These are phyloP conservation scores for Tineola bisselliella DNA, from an alignment of 2,888 invertebrate species.

Conservation along the genomic window DNA sequence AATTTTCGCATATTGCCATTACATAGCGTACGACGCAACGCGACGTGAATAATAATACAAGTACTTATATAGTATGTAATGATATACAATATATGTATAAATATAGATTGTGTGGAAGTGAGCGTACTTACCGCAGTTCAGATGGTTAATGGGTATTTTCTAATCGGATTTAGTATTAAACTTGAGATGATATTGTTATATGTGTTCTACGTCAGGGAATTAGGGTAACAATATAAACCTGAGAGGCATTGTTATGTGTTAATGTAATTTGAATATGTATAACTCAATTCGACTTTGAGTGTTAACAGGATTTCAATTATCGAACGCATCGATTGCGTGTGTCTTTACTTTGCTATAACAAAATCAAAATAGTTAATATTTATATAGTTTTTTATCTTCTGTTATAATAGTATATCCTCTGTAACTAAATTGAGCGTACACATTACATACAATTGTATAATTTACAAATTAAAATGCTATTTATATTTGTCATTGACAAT, in stretches of 20 bases:
- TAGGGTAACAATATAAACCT: neutral
- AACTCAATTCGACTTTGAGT: neutral
- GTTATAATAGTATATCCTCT: too few relatives aligned
- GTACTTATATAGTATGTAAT: neutral
- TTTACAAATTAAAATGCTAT: too few relatives aligned
- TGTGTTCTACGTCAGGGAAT: neutral
- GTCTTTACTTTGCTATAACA: too few relatives aligned
- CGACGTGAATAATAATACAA: neutral
- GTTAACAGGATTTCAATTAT: neutral
- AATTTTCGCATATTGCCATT: conserved; percentile 1
- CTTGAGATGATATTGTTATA: neutral
- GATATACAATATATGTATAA: neutral
- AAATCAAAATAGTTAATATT: too few relatives aligned
- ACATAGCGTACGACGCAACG: neutral
- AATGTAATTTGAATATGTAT: neutral
- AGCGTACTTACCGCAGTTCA: conserved; percentile 1
- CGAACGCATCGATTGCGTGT: neutral
- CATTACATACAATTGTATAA: too few relatives aligned
- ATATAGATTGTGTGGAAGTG: neutral
- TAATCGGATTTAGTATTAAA: neutral
- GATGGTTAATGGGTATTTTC: neutral
- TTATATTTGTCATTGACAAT: too few relatives aligned
- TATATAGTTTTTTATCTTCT: too few relatives aligned
- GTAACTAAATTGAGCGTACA: too few relatives aligned
- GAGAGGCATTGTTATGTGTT: neutral